A percentile compares a stretch with the other conserved stretches of the same genome.
phyloP scores from a whole-genome alignment of 2,113 vertebrate species.

The Noctilio leporinus region DNA sequence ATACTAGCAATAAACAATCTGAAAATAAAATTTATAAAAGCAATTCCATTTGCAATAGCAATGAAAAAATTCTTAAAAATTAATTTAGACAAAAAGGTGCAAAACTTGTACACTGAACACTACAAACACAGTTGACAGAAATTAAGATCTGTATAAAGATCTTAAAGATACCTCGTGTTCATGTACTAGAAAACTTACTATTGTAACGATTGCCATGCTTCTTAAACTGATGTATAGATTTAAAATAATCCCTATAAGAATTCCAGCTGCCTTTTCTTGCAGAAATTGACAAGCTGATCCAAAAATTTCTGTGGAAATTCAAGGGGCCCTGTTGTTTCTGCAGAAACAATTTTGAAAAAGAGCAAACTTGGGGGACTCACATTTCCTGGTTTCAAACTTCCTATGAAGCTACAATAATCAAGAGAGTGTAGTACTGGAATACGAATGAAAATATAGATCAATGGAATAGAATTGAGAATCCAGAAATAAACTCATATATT shows the following conservation, averaged over 20 bases:
- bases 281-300: slow-evolving; percentile 2
- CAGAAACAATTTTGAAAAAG: slow-evolving; percentile 6
- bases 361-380: neutral
- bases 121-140: neutral
- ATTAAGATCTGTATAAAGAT: neutral
- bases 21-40: slow-evolving; percentile 21
- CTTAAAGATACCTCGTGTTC: neutral
- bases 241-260: neutral
- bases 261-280: neutral
- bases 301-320: slow-evolving; percentile 32
- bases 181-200: neutral
- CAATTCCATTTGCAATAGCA: neutral
- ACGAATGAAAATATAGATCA: neutral
- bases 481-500: slow-evolving; percentile 7
- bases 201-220: neutral
- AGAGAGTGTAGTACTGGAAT: neutral
- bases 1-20: neutral
- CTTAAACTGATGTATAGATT: neutral
- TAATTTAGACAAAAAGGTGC: neutral
- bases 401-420: neutral
- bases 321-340: neutral
- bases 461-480: neutral
- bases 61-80: neutral
- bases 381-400: slow-evolving; percentile 24
- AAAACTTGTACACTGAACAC: neutral